Base-by-base conservation (phyloP, 2,113 vertebrate species). In the Rhodinocichla rosea region DNA sequence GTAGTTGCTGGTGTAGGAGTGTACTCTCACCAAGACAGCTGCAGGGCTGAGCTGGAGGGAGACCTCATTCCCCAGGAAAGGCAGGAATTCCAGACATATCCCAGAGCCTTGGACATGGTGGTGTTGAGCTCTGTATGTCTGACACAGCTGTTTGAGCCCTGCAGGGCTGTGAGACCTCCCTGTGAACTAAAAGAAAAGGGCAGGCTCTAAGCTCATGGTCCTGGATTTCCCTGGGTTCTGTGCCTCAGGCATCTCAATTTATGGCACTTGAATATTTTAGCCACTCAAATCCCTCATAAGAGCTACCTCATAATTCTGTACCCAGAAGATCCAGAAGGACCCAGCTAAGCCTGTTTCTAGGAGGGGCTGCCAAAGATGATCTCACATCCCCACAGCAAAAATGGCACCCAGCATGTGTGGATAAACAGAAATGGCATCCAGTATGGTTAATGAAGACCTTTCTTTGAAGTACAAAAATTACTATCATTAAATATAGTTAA, bases 81-180 rank as follows among this genome's bases (percentile, higher is more conserved):
- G 12, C 0, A 28, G 16, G 37, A 19, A 19, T 88, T 84, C 26
- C 1, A 37, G 75, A 13, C 33, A 6, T 2, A 3, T 1, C 6
- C 21, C 21, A 37, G 35, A 42, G 15, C 47, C 63, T 28, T 6
- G 30, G 35, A 28, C 23, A 9, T 21, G 82, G 13, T 21, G 15
- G 22, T 23, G 69, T 17, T 21, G 88, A 45, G 32, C 32, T 69
- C 53, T 69, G 5, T 11, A 1, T 10, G 21, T 33, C 49, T 88
- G 70, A 47, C 24, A 65, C 18, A 21, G n/a, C 22, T 65, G 11
- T 14, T 15, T 1, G 0, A 18, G 59, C 50, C 30, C 27, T 70
- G 60, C 37, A 32, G 15, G 50, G 26, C 47, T 70, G 5, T 14
- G 69, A 28, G n/a, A 2, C 28, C 23, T 44, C 17, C 11, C 22